A percentile compares a stretch with the other conserved stretches of the same genome.
These are phyloP conservation scores for Pogonophryne albipinna DNA, from an alignment of 2,797 vertebrate genomes.

Conservation along the genomic window DNA sequence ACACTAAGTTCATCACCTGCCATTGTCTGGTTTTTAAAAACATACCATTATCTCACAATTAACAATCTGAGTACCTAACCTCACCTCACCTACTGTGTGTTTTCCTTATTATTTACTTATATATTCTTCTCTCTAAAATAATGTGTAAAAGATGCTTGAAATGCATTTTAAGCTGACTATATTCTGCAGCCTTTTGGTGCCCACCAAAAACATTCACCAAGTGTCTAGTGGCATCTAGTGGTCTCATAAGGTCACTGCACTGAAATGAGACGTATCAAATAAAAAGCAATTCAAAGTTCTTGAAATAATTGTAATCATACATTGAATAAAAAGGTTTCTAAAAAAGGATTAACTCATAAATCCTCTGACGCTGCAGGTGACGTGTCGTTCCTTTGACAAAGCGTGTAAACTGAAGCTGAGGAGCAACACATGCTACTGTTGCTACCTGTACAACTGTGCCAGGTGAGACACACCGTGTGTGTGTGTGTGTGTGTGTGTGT, in stretches of 20 bases:
- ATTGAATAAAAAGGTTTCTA: background rate
- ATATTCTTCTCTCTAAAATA: background rate
- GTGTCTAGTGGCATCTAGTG: slow-evolving; percentile 60
- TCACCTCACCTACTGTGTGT: background rate
- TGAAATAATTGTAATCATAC: background rate
- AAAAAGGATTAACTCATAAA: background rate
- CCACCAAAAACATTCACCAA: background rate
- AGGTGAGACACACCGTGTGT: slow-evolving; percentile 81
- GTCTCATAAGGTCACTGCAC: background rate
- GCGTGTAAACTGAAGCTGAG: slow-evolving; percentile 89
- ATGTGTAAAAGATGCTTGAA: background rate
- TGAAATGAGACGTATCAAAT: background rate
- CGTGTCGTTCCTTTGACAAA: slow-evolving; percentile 84
- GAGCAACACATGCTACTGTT: slow-evolving; percentile 97
- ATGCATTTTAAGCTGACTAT: background rate
- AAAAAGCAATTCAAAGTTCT: background rate
- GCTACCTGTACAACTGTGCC: slow-evolving; percentile 93
- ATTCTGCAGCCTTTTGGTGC: background rate
- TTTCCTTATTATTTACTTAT: background rate
- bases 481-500: background rate
- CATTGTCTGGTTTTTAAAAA: background rate
- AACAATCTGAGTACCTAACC: background rate
- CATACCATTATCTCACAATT: background rate
- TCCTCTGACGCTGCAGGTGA: slow-evolving; percentile 82
- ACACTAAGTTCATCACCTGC: background rate